A percentile compares a stretch with the other conserved stretches of the same genome.
Conservation (phyloP, 2,797 vertebrate genomes). For the Poeciliopsis turneri region DNA sequence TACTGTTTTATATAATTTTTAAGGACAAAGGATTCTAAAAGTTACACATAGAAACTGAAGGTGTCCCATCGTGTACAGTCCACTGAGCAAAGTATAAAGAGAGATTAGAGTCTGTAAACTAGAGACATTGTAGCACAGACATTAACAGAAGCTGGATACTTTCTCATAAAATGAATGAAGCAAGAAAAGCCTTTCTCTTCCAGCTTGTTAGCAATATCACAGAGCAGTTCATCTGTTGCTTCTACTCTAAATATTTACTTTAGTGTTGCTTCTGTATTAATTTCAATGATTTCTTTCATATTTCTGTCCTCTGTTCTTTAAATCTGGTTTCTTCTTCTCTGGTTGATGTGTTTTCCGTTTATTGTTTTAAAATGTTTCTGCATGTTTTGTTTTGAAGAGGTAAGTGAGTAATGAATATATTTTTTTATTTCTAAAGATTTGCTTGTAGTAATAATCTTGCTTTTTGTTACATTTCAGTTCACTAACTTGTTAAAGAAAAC, state of each 20-base stretch:
- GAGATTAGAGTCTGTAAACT: background rate
- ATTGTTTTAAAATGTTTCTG: slow-evolving; percentile 12
- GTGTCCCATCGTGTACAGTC: background rate
- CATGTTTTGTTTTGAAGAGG: slow-evolving; percentile 11
- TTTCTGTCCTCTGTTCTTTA: background rate
- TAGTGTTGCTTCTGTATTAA: slow-evolving; percentile 4
- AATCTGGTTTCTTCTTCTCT: slow-evolving; percentile 24
- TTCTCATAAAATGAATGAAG: background rate
- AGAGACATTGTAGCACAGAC: background rate
- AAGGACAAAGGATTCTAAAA: background rate
- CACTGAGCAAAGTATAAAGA: background rate
- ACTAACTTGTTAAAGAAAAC: background rate
- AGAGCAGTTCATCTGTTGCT: background rate
- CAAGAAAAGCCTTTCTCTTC: background rate
- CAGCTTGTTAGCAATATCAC: background rate
- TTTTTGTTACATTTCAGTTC: background rate
- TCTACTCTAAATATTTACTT: background rate
- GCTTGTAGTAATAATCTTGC: background rate
- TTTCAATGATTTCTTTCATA: background rate
- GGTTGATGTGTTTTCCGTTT: slow-evolving; percentile 4
- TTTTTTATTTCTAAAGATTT: background rate
- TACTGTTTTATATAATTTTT: background rate
- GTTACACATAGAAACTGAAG: background rate
- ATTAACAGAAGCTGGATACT: background rate
- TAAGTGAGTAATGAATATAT: slow-evolving; percentile 16